These are phyloP conservation scores for Typhlomys cinereus DNA, from an alignment of 2,113 vertebrate species.

Conservation along the genomic window DNA sequence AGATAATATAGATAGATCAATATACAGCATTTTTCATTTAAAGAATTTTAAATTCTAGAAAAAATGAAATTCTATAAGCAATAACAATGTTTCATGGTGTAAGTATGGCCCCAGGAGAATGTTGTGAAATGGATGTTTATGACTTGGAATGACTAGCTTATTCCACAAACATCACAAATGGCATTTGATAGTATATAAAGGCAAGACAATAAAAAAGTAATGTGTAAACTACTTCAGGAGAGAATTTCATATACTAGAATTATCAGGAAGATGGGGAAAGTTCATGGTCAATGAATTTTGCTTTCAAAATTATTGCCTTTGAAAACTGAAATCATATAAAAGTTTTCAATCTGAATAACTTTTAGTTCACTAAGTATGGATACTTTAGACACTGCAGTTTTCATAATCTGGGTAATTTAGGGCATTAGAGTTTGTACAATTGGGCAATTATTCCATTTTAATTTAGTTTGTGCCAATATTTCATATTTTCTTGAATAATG, in stretches of 20 bases:
- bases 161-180: neutral
- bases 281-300: neutral
- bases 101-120: neutral
- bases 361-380: neutral
- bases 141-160: neutral
- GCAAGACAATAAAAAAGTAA: constrained; percentile 36
- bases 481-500: neutral
- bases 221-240: neutral
- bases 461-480: constrained; percentile 18
- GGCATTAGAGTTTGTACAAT: neutral
- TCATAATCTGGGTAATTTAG: neutral
- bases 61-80: constrained; percentile 26
- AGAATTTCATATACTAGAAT: neutral
- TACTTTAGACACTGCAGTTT: neutral
- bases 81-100: neutral
- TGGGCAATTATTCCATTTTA: constrained; percentile 1
- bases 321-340: constrained; percentile 27
- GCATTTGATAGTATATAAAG: constrained; percentile 20
- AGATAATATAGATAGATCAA: neutral
- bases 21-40: constrained; percentile 29
- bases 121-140: neutral
- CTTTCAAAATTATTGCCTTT: constrained; percentile 32
- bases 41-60: neutral
- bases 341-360: constrained; percentile 13
- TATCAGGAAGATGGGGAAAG: neutral